These are phyloP conservation scores for Agriopis aurantiaria DNA, from an alignment of 2,888 invertebrate genomes.

Conservation along the genomic window DNA sequence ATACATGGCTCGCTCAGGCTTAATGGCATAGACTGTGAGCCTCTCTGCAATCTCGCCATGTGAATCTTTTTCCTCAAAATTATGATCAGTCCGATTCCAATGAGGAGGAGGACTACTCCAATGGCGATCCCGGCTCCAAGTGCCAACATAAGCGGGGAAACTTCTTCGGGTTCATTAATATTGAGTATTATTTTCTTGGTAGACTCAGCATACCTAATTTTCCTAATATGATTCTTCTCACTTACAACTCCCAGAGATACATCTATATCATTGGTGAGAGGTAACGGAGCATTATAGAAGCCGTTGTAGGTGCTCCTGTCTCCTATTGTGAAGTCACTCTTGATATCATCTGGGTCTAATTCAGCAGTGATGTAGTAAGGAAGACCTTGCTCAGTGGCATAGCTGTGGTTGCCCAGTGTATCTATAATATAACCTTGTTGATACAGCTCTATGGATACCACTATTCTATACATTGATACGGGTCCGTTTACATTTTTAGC, in stretches of 20 bases:
- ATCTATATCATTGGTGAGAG: conserved; percentile 87
- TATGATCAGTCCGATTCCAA: conserved; percentile 88
- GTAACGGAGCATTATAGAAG: conserved; percentile 92
- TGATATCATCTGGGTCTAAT: conserved; percentile 88
- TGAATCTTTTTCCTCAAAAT: conserved; percentile 82
- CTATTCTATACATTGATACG: conserved; percentile 90
- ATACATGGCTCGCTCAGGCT: conserved; percentile 93
- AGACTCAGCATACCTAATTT: conserved; percentile 88
- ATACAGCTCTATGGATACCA: conserved; percentile 89
- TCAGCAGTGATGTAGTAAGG: conserved; percentile 95
- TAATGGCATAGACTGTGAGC: conserved; percentile 87
- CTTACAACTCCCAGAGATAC: conserved; percentile 91
- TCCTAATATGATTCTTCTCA: conserved; percentile 88
- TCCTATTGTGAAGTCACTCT: conserved; percentile 91
- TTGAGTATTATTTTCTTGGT: conserved; percentile 83
- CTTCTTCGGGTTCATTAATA: conserved; percentile 79
- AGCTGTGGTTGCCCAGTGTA: conserved; percentile 88
- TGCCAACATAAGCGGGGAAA: conserved; percentile 81
- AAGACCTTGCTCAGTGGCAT: conserved; percentile 88
- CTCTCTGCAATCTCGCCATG: conserved; percentile 78
- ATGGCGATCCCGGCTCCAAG: conserved; percentile 89
- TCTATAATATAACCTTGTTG: conserved; percentile 88
- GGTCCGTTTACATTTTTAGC: conserved; percentile 93
- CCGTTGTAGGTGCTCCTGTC: conserved; percentile 91
- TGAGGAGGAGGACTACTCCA: conserved; percentile 89